Evolutionary conservation across 2,113 vertebrate species (phyloP).

Genomic region (Thamnaconus septentrionalis): DNA sequence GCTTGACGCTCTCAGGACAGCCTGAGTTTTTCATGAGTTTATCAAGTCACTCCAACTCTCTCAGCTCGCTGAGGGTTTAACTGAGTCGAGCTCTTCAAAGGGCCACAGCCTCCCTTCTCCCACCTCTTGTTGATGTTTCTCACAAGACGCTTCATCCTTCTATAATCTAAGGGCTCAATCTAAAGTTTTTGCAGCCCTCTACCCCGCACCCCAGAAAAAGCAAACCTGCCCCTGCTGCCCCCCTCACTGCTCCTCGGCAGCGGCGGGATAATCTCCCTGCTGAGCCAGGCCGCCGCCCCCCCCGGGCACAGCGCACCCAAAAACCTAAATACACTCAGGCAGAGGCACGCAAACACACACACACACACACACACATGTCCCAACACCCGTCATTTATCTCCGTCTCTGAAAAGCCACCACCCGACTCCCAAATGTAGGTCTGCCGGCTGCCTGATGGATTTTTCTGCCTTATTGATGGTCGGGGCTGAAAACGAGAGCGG

Average conservation of each 20-base stretch:
- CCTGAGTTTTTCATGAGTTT: too few relatives aligned
- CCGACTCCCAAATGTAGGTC: slow-evolving; percentile 29
- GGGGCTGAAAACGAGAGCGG: slow-evolving; percentile 23
- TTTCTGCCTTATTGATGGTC: slow-evolving; percentile 32
- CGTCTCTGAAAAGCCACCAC: slow-evolving; percentile 52
- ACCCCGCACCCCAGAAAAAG: slow-evolving; percentile 25
- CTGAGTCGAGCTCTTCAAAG: slow-evolving; percentile 27
- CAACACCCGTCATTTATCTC: slow-evolving; percentile 23
- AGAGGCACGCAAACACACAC: background rate
- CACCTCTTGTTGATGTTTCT: slow-evolving; percentile 7
- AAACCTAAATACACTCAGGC: slow-evolving; percentile 35
- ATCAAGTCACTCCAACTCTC: too few relatives aligned
- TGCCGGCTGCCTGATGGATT: slow-evolving; percentile 44
- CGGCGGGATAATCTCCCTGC: slow-evolving; percentile 50
- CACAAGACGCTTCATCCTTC: slow-evolving; percentile 29
- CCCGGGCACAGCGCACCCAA: slow-evolving; percentile 10
- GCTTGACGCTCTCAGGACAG: too few relatives aligned
- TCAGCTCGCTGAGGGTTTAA: too few relatives aligned
- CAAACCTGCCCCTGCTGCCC: slow-evolving; percentile 26
- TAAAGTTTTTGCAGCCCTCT: slow-evolving; percentile 45
- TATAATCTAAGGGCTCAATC: slow-evolving; percentile 46
- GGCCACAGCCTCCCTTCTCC: slow-evolving; percentile 3
- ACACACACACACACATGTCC: slow-evolving; percentile 13
- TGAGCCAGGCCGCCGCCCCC: slow-evolving; percentile 24
- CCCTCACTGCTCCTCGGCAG: slow-evolving; percentile 29